Percentiles rank a stretch among this genome's conserved stretches.
phyloP scores from a whole-genome alignment of 2,888 invertebrate genomes.

The Cynaeus angustus region DNA sequence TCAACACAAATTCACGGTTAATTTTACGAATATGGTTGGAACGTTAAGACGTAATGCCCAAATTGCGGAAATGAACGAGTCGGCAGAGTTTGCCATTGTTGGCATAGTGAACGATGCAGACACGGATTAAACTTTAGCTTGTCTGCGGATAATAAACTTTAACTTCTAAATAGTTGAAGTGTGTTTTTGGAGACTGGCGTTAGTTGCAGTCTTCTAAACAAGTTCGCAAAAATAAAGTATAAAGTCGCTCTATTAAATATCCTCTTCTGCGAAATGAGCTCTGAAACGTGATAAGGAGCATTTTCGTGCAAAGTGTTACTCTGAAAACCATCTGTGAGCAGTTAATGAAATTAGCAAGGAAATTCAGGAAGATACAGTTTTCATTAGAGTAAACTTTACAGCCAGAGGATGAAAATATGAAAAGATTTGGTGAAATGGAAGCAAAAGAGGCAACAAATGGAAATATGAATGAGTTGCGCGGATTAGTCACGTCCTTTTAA shows the following conservation, averaged over 20 bases:
- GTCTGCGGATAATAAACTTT: background rate
- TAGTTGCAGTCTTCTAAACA: background rate
- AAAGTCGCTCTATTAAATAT: background rate
- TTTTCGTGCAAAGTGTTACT: background rate
- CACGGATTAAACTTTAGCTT: background rate
- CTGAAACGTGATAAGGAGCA: background rate
- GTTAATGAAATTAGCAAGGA: constrained; percentile 1
- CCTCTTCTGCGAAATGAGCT: background rate
- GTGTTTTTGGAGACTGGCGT: background rate
- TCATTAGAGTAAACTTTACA: background rate
- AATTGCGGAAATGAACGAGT: background rate
- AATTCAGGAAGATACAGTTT: background rate
- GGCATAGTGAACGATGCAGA: background rate
- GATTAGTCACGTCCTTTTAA: too few species aligned
- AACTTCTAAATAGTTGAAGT: background rate
- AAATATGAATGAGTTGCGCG: too few species aligned
- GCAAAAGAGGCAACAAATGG: too few species aligned
- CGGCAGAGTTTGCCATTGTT: background rate
- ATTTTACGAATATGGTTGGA: background rate
- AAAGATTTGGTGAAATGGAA: background rate
- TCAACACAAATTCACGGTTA: background rate
- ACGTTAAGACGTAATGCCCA: background rate
- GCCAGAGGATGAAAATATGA: background rate
- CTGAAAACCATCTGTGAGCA: constrained; percentile 2
- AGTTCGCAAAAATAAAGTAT: background rate